phyloP scores from a whole-genome alignment of 2,113 vertebrate genomes.

The Cryptoleucopteryx plumbea region DNA sequence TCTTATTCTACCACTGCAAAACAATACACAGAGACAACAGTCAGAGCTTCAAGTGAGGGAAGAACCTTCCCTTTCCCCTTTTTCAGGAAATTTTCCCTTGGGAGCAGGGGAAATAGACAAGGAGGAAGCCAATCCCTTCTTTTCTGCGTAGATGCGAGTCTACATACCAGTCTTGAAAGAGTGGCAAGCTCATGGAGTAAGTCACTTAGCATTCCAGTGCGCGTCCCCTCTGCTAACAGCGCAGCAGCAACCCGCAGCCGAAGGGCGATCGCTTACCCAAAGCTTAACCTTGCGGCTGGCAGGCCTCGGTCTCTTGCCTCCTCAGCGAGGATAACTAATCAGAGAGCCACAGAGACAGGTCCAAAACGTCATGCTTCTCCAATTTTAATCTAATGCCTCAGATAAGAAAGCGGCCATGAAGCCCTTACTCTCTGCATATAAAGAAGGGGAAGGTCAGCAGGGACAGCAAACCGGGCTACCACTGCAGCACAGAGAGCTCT shows the following conservation, averaged over 20 bases:
- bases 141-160: background rate
- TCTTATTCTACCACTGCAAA: background rate
- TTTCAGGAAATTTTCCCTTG: background rate
- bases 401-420: background rate
- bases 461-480: background rate
- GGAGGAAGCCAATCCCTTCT: background rate
- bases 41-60: background rate
- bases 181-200: background rate
- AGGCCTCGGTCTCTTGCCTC: background rate
- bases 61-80: background rate
- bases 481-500: background rate
- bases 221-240: background rate
- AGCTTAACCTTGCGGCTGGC: conserved; percentile 43
- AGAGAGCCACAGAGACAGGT: background rate
- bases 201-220: conserved; percentile 25
- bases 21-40: background rate
- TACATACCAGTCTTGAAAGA: background rate
- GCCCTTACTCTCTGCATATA: background rate
- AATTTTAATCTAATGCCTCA: background rate
- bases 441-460: background rate
- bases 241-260: background rate
- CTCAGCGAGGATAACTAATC: conserved; percentile 11
- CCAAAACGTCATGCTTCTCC: background rate
- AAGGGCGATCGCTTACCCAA: background rate
- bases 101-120: background rate